Evolutionary conservation across 2,113 vertebrate genomes (phyloP), one percentile per base, ranked within the genome.

Genomic region (Trichomycterus rosablanca): DNA sequence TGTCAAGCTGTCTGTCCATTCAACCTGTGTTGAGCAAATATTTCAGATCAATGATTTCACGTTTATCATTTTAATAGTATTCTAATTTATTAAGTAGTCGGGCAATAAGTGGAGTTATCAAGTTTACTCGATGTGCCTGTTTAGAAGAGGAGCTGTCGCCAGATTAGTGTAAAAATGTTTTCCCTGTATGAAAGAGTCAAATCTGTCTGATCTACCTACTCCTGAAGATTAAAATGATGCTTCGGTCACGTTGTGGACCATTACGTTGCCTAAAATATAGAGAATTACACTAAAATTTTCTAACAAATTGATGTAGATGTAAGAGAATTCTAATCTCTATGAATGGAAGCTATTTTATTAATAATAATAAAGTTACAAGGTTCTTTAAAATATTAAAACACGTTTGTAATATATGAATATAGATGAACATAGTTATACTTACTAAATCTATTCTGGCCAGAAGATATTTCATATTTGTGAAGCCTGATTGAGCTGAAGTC

Each of bases 341-440:
- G 74, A 87, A n/a, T n/a, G n/a, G 75, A 87, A 86, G 87, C 78
- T 86, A 88, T 89, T 89, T 88, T 88, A 88, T 85, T 86, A 86
- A 76, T 59, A 77, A 76, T 74, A 83, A 80, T 75, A 83, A 78
- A 78, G 67, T 42, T 75, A 72, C 76, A 48, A 78, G 83, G 87
- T 88, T 79, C 82, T 83, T 73, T n/a, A 75, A 70, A 74, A 67
- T 68, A 71, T 67, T 74, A 45, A 79, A 64, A 68, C n/a, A n/a
- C 51, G 24, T 86, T 86, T 89, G 80, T 86, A 82, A 82, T 82
- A 86, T 86, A 88, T 84, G 69, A 82, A 83, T 78, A 86, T 77
- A 83, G 67, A 76, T 79, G 78, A 79, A 74, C 80, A 69, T 82
- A 44, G n/a, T 57, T 42, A 32, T 83, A 43, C 15, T 53, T 23